These are phyloP conservation scores for Drosophila kepulauana DNA, from an alignment of 1,140 invertebrate species.

Conservation along the genomic window DNA sequence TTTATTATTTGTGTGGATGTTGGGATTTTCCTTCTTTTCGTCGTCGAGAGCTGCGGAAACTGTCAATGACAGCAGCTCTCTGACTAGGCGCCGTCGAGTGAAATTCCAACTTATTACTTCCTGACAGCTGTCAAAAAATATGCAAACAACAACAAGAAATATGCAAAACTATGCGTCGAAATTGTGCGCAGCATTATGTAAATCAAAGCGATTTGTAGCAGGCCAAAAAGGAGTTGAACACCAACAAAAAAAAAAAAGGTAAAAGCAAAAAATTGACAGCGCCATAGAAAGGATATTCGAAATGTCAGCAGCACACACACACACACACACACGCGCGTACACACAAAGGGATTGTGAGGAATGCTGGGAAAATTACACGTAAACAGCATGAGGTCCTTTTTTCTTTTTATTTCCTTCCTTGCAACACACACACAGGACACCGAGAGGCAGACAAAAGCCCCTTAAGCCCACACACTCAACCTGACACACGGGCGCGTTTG, in stretches of 20 bases:
- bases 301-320: slow-evolving; percentile 63
- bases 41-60: slow-evolving; percentile 51
- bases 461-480: slow-evolving; percentile 63
- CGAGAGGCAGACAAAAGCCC: slow-evolving; percentile 47
- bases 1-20: not conserved
- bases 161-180: slow-evolving; percentile 75
- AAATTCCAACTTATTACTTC: slow-evolving; percentile 83
- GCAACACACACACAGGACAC: slow-evolving; percentile 50
- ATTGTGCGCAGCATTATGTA: slow-evolving; percentile 81
- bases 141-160: slow-evolving; percentile 60
- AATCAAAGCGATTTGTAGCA: slow-evolving; percentile 82
- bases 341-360: slow-evolving; percentile 11
- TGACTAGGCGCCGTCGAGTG: slow-evolving; percentile 59
- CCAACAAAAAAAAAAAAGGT: slow-evolving; percentile 24
- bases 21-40: no score
- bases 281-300: slow-evolving; percentile 67
- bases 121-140: slow-evolving; percentile 84
- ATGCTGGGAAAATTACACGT: slow-evolving; percentile 77
- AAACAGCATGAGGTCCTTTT: slow-evolving; percentile 71
- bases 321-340: slow-evolving; percentile 15
- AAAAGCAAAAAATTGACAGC: slow-evolving; percentile 70
- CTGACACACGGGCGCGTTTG: slow-evolving; percentile 16
- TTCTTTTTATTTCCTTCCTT: slow-evolving; percentile 31
- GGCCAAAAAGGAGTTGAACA: slow-evolving; percentile 55
- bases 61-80: slow-evolving; percentile 68